phyloP scores from a whole-genome alignment of 2,113 vertebrate species.

The Ibidorhyncha struthersii region DNA sequence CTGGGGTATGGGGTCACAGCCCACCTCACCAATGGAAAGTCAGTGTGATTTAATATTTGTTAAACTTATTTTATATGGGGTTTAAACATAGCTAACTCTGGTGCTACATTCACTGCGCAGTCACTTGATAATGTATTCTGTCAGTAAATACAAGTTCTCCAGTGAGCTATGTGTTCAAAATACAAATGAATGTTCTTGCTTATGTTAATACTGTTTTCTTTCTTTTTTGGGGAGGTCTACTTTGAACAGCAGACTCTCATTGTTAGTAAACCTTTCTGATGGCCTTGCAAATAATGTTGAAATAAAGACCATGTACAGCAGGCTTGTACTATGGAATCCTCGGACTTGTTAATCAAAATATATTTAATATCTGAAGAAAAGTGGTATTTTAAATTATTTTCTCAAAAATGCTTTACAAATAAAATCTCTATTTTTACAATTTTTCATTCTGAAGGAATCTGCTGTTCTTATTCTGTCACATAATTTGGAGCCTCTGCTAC shows the following conservation, averaged over 20 bases:
- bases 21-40: neutral
- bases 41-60: neutral
- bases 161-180: neutral
- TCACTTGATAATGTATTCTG: neutral
- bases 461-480: neutral
- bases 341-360: neutral
- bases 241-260: neutral
- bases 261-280: neutral
- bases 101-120: neutral
- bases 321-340: neutral
- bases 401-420: conserved; percentile 3
- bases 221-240: neutral
- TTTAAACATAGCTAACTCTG: neutral
- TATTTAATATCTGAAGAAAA: neutral
- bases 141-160: neutral
- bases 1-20: neutral
- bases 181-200: neutral
- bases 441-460: neutral
- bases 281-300: conserved; percentile 1
- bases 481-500: neutral
- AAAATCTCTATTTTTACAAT: conserved; percentile 48
- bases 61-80: neutral
- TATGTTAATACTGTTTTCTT: neutral
- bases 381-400: neutral
- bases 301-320: neutral